Evolutionary conservation across 2,888 invertebrate genomes (phyloP).

Genomic region (Lucinisca nassula): DNA sequence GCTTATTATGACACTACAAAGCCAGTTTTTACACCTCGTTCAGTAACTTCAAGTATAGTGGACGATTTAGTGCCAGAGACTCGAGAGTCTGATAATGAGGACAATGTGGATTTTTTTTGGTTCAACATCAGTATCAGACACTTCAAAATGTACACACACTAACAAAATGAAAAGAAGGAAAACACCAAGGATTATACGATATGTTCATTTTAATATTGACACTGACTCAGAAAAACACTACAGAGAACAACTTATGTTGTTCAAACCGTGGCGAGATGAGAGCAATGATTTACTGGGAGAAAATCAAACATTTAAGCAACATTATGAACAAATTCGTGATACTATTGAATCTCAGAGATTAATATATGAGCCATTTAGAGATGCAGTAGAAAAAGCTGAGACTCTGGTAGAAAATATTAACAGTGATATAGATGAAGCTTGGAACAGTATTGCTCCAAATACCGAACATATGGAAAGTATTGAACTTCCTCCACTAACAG

Average conservation of each 20-base stretch:
- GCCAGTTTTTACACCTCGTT: neutral
- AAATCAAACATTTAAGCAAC: conserved; percentile 15
- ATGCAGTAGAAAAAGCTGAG: conserved; percentile 43
- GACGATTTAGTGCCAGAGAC: conserved; percentile 38
- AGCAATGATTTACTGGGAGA: conserved; percentile 12
- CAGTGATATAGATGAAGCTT: conserved; percentile 33
- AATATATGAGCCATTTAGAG: conserved; percentile 26
- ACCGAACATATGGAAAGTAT: conserved; percentile 46
- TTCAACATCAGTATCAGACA: too few relatives aligned
- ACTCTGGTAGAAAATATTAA: conserved; percentile 16
- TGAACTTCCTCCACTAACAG: conserved; percentile 3
- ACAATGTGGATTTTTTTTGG: too few relatives aligned
- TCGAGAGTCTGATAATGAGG: conserved; percentile 25
- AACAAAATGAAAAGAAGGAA: too few relatives aligned
- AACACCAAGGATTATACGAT: conserved; percentile 51
- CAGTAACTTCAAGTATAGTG: neutral
- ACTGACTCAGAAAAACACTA: conserved; percentile 74
- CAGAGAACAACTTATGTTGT: conserved; percentile 81
- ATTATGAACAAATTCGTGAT: conserved; percentile 10
- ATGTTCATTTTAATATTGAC: conserved; percentile 65
- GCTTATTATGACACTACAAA: conserved; percentile 27
- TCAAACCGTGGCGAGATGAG: conserved; percentile 77
- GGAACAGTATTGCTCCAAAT: conserved; percentile 46
- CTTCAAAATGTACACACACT: too few relatives aligned
- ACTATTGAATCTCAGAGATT: conserved; percentile 4